Evolutionary conservation across 2,888 invertebrate genomes (phyloP), one percentile per base, ranked within the genome.

Genomic region (Epirrhoe alternata): DNA sequence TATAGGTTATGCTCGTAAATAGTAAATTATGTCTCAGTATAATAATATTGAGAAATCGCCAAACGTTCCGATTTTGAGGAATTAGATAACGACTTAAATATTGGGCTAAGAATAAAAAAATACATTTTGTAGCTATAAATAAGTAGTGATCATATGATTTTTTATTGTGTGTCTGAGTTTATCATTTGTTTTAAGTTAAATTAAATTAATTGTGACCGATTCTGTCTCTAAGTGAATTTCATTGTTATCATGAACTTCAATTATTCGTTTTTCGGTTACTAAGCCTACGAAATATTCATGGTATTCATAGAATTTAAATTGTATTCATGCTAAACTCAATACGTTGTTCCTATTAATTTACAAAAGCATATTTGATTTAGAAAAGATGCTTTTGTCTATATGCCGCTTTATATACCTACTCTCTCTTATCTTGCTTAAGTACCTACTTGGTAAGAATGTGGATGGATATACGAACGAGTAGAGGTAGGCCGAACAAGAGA

Each of bases 1-100:
- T 62, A 50, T 59, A 52, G 59, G 51, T 60, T 55, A 66, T 17
- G 14, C 16, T 62, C 54, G 54, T 54, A 62, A 61, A 53, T 61
- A 54, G 66, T 61, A 61, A 61, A 61, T 49, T 50, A 56, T 7
- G 33, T 42, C 31, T n/a, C 55, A 12, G 45, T 45, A 10, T 33
- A 30, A 38, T 50, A 31, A 38, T 56, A 17, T 56, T 47, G 53
- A 42, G 50, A 55, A 61, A 14, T 24, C 24, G 24, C 3, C 24
- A 24, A 24, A 24, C 12, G 12, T 12, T 42, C 12, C 38, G 12
- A 42, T 42, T 42, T n/a, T n/a, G n/a, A n/a, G n/a, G n/a, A n/a
- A n/a, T n/a, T 42, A 42, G 12, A 42, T 42, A 42, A 10, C 2
- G 4, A 42, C 38, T 42, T 42, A 5, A 42, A 42, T 33, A 0